Conservation (phyloP, 2,113 vertebrate species). For the Sander vitreus region DNA sequence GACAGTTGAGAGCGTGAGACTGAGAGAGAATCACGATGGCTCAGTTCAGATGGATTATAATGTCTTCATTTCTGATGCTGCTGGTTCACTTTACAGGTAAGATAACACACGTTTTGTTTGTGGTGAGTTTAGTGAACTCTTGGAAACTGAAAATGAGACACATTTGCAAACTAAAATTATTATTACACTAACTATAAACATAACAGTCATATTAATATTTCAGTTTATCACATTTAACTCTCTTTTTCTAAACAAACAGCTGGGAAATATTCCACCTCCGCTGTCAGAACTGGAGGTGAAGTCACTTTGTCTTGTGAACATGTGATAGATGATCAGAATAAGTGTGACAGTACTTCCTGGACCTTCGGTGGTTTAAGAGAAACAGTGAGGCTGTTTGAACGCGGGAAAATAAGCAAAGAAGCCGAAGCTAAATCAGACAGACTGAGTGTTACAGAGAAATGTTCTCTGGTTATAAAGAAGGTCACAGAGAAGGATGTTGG, state of each 20-base stretch:
- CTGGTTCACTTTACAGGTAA: conserved; percentile 15
- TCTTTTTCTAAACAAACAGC: background rate
- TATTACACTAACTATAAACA: too few species aligned
- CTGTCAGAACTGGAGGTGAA: background rate
- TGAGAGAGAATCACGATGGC: conserved; percentile 5
- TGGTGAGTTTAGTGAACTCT: too few species aligned
- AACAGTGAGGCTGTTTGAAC: rapidly evolving
- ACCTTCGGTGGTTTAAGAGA: rapidly evolving
- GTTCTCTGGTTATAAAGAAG: conserved; percentile 42
- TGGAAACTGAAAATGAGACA: background rate
- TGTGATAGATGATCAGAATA: background rate
- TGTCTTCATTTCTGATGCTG: conserved; percentile 14
- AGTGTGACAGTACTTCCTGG: background rate
- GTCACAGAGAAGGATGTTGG: background rate
- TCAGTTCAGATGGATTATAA: background rate
- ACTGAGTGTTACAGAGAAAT: conserved; percentile 19
- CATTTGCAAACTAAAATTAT: background rate
- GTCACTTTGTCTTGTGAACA: background rate
- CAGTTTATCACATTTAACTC: background rate
- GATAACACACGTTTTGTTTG: background rate
- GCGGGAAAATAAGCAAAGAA: too few species aligned
- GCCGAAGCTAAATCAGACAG: background rate
- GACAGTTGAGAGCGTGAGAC: background rate
- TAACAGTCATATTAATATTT: too few species aligned
- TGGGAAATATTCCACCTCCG: rapidly evolving